Evolutionary conservation across 1,140 invertebrate genomes (phyloP).

Genomic region (Lanistes nyassanus): DNA sequence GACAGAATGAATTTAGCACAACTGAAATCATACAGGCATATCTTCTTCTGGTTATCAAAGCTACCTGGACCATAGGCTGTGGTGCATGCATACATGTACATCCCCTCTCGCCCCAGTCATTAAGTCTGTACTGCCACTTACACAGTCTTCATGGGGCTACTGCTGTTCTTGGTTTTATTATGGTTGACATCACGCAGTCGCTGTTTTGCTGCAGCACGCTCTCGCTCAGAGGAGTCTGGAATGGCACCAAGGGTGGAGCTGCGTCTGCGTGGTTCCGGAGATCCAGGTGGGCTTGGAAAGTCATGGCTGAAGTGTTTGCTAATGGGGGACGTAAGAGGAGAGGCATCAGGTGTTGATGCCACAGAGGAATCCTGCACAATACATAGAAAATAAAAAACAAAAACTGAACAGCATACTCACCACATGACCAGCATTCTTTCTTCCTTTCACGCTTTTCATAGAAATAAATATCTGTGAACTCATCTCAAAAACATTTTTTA

Average conservation of each 20-base stretch:
- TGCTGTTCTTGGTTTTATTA: conserved; percentile 30
- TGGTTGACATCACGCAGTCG: conserved; percentile 34
- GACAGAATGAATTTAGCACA: not conserved
- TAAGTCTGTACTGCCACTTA: conserved; percentile 29
- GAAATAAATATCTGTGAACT: too few relatives aligned
- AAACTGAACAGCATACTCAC: too few relatives aligned
- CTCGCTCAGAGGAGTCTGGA: conserved; percentile 35
- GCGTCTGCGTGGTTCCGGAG: conserved; percentile 48
- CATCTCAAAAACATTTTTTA: too few relatives aligned
- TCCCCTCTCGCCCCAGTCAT: not conserved
- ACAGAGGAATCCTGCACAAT: conserved; percentile 48
- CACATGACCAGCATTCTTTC: too few relatives aligned
- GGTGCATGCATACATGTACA: conserved; percentile 9
- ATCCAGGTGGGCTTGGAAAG: conserved; percentile 52
- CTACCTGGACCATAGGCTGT: too few relatives aligned
- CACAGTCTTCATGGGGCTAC: conserved; percentile 56
- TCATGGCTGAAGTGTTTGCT: conserved; percentile 45
- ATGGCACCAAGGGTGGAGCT: conserved; percentile 61
- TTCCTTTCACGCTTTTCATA: too few relatives aligned
- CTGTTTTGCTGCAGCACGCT: conserved; percentile 27
- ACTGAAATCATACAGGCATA: not conserved
- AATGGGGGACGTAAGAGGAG: conserved; percentile 56
- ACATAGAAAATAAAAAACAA: not conserved
- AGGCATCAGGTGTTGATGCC: conserved; percentile 51
- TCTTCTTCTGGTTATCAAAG: too few relatives aligned